Base-by-base conservation (phyloP, 2,888 invertebrate genomes). In the Apomyelois bistriatella region DNA sequence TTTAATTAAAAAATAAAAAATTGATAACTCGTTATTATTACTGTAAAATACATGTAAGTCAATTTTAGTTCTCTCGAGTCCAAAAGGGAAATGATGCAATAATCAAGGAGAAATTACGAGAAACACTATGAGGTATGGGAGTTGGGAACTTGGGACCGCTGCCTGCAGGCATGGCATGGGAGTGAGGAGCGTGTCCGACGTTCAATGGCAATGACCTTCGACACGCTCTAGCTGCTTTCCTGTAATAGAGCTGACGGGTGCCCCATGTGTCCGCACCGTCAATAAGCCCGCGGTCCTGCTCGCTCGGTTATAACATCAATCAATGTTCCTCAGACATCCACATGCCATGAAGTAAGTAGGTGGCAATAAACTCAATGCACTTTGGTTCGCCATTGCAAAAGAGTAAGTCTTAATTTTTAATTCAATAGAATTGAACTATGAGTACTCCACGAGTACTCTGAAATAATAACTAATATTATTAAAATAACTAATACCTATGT, bases 51-150 rank as follows among this genome's bases (percentile, higher is more conserved):
- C 3, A 22, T 22, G 22, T 22, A 5, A 22, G 22, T 22, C 22
- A 32, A 32, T 7, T 13, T n/a, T 17, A 42, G 42, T 10, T 1
- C 8, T 40, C 3, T 16, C 38, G 22, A 13, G 15, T 15, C 22
- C 17, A 13, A 51, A 10, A 4, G 42, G 36, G 36, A 58, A 61
- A 58, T 60, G 52, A 57, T 57, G 58, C 57, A 56, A 60, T 59
- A 65, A 70, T 67, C 65, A 57, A 56, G 65, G 64, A 61, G 60
- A 58, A 68, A 70, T 73, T 71, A 66, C 56, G 42, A 52, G 56
- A 46, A 46, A 37, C 40, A 53, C 28, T 22, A 63, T 62, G 59
- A 55, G 58, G 58, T 16, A 62, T 62, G 59, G 53, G 66, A 67
- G 65, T 61, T 62, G 59, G 53, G 66, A 67, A 65, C 61, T 58